Evolutionary conservation across 1,140 invertebrate species (phyloP), one percentile per base, ranked within the genome.

Genomic region (Zaprionus kolodkinae): DNA sequence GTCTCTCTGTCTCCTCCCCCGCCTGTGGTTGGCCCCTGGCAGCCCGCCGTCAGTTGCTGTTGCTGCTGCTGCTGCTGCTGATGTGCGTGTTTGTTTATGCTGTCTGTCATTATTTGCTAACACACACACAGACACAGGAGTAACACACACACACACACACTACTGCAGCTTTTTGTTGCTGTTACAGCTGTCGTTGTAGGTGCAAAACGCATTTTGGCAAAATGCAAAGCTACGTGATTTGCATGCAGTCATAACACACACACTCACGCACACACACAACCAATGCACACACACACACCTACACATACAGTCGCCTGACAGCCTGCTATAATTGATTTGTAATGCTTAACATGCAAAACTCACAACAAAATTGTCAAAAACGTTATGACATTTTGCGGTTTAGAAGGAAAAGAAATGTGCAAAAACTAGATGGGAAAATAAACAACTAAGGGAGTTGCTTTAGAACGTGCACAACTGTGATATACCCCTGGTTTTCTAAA

Each of bases 161-260:
- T 10, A 3, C 21, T 21, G 36, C 55, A 64, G 27, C 67, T 38
- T 33, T 57, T 40, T 69, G 65, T 63, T 56, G 52, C 21, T 68
- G 25, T 48, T 66, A 57, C 55, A 67, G 73, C 67, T 79, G 68
- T 68, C 60, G 73, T 71, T 67, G 74, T 85, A 89, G 81, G 85
- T 84, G 84, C 81, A 88, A 88, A 88, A 88, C 68, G 85, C 81
- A 88, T 88, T 89, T 88, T 89, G 80, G 64, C 81, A 84, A 88
- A 89, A 88, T 88, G 85, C 84, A 89, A 84, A 81, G 75, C 73
- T 78, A 88, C 84, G 84, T 88, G 84, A 89, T 88, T 88, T 84
- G 85, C 84, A 88, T 88, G 61, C 63, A 72, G 50, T 67, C 74
- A 72, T 66, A 67, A 61, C 70, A 76, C 50, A 33, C 35, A n/a